A percentile compares a stretch with the other conserved stretches of the same genome.
Conservation (phyloP, 2,888 invertebrate species). For the Saturnia japonica region DNA sequence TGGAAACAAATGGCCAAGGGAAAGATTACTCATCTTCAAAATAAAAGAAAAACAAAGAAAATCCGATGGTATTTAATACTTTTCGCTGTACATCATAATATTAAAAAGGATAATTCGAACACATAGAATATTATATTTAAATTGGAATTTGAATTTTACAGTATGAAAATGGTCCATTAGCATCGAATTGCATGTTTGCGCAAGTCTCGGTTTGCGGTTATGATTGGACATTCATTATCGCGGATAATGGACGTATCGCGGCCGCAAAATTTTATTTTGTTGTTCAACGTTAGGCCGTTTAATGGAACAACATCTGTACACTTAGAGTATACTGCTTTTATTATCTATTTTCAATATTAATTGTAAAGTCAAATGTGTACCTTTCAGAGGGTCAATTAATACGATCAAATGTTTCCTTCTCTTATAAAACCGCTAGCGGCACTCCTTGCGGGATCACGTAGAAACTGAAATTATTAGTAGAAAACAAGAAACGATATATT, state of each 20-base stretch:
- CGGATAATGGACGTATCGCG: conserved; percentile 19
- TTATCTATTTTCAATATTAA: neutral
- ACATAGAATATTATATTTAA: too few relatives aligned
- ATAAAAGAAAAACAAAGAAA: too few relatives aligned
- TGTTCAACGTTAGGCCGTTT: conserved; percentile 13
- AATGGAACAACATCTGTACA: conserved; percentile 7
- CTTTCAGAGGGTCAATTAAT: neutral
- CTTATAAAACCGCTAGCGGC: neutral
- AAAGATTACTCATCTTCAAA: too few relatives aligned
- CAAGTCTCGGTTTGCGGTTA: conserved; percentile 23
- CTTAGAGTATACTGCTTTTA: too few relatives aligned
- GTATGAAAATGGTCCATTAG: conserved; percentile 15
- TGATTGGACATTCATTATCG: conserved; percentile 19
- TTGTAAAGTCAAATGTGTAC: neutral
- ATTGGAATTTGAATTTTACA: neutral
- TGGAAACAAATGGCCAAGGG: too few relatives aligned
- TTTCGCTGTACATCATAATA: too few relatives aligned
- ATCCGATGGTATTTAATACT: too few relatives aligned
- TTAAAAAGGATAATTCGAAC: too few relatives aligned
- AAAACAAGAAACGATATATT: neutral
- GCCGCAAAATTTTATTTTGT: conserved; percentile 20
- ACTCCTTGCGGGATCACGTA: neutral
- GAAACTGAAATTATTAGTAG: neutral
- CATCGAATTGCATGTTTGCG: conserved; percentile 16
- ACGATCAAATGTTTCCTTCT: neutral